These are phyloP conservation scores for Heterotilapia buettikoferi DNA, from an alignment of 2,113 vertebrate genomes.

Conservation along the genomic window DNA sequence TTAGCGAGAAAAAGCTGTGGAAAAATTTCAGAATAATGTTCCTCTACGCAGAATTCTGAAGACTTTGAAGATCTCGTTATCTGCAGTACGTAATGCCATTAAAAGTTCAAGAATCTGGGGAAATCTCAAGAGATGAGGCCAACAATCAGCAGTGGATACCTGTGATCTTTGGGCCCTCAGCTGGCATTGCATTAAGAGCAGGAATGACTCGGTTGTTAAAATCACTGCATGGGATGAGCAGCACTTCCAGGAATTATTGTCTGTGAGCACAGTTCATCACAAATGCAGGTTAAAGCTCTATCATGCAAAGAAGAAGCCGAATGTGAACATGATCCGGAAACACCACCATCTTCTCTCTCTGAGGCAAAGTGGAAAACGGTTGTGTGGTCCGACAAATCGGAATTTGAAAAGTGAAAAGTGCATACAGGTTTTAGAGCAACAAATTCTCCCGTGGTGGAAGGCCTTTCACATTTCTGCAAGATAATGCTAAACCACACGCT, in stretches of 20 bases:
- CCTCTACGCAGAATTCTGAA: accelerated
- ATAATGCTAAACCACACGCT: accelerated
- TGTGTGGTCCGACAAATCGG: accelerated
- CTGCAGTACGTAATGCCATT: accelerated
- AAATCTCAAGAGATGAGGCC: not conserved
- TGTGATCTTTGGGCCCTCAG: not conserved
- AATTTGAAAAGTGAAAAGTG: accelerated
- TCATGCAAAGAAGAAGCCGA: too few species aligned
- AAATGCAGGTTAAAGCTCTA: not conserved
- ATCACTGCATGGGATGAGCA: not conserved
- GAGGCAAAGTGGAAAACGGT: not conserved
- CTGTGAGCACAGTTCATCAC: accelerated
- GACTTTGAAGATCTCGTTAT: accelerated
- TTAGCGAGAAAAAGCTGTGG: accelerated
- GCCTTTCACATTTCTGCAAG: accelerated
- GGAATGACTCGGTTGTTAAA: not conserved
- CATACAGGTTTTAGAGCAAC: not conserved
- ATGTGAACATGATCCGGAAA: accelerated
- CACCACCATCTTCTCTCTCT: not conserved
- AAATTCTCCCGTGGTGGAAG: not conserved
- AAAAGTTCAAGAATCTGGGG: not conserved
- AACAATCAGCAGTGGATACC: not conserved
- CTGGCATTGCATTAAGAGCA: not conserved
- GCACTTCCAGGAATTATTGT: not conserved
- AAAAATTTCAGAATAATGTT: accelerated